Evolutionary conservation across 2,113 vertebrate species (phyloP).

Genomic region (Calypte anna): DNA sequence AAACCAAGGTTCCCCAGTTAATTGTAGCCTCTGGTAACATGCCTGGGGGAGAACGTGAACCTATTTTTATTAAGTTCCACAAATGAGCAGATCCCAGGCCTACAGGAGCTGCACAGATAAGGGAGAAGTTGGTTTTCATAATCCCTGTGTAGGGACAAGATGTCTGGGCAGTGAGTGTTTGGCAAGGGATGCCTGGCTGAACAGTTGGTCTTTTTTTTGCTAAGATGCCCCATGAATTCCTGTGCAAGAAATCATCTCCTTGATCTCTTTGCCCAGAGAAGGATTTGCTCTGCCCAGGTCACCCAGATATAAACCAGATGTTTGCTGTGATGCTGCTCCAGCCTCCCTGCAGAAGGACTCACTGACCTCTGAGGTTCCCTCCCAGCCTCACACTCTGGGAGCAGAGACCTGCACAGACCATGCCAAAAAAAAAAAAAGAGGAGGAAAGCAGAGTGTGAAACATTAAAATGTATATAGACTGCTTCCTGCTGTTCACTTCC

Average conservation of each 20-base stretch:
- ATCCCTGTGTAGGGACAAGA: neutral
- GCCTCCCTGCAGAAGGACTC: neutral
- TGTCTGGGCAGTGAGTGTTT: neutral
- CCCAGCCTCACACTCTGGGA: neutral
- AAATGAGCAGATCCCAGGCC: rapidly evolving
- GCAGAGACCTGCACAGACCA: neutral
- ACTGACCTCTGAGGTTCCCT: neutral
- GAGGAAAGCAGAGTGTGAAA: neutral
- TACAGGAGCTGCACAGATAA: neutral
- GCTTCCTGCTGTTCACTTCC: neutral
- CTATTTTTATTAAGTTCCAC: neutral
- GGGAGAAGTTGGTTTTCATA: neutral
- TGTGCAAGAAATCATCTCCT: neutral
- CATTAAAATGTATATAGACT: neutral
- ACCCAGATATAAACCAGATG: neutral
- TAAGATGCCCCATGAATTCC: rapidly evolving
- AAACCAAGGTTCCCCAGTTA: neutral
- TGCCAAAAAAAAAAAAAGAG: neutral
- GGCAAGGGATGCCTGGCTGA: neutral
- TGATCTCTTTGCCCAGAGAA: neutral
- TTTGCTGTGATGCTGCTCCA: neutral
- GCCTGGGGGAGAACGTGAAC: rapidly evolving
- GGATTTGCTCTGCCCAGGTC: neutral
- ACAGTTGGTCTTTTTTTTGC: neutral
- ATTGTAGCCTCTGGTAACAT: neutral